Base-by-base conservation (phyloP, 2,797 vertebrate genomes). In the Pseudochirops corinnae region DNA sequence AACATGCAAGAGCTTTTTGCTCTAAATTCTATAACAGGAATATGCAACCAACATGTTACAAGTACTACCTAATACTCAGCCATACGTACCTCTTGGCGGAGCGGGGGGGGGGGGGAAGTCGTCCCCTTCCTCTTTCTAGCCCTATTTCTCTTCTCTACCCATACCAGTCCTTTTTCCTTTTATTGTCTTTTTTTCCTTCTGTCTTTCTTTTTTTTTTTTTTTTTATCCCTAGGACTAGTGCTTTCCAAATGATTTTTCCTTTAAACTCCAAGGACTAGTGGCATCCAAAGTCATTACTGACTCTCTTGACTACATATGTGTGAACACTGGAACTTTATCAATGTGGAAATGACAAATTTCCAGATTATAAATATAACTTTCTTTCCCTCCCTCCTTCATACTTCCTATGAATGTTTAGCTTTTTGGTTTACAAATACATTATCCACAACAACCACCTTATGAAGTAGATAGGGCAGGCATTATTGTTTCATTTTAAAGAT, bases 1-100 rank as follows among this genome's bases (percentile, higher is more conserved):
- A 90, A 18, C 55, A 55, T 55, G 62, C 24, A 94, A 92, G 94
- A 91, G 16, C n/a, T 39, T 67, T 97, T 95, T 94, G 93, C 62
- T 93, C 46, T 91, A 52, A 92, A 60, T 5, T 14, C 57, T 67
- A 14, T 94, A 92, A 55, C 50, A 94, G 33, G 6, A 7, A 29
- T n/a, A 10, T 90, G 28, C 52, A 26, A 31, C 55, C 91, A 55
- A 55, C 53, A 55, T 56, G 50, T 93, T 28, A 13, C 33, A 16
- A 21, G 0, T 56, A 91, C 4, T 58, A 0, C 14, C 21, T 29
- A 95, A 16, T 1, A 46, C 39, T 82, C n/a, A 82, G 74, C 18
- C 39, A 82, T 46, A 74, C 24, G 39, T 2, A 82, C 74, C 4
- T 82, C 74, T 82, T 24, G 7, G 18, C 5, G 52, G 52, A 3